Evolutionary conservation across 2,797 vertebrate genomes (phyloP).

Genomic region (Netta rufina): DNA sequence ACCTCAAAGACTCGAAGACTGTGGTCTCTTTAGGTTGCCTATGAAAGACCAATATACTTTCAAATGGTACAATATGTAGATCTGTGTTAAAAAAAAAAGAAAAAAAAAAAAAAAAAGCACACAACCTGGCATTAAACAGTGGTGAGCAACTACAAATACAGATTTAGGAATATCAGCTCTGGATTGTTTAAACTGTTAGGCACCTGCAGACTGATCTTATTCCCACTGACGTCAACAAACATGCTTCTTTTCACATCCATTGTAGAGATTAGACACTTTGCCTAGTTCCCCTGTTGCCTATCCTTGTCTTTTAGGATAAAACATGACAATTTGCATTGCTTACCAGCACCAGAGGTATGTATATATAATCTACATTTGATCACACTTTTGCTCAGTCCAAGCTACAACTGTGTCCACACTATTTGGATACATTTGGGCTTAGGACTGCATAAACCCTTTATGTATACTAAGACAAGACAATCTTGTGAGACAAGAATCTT

Average conservation of each 20-base stretch:
- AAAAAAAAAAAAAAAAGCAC: background rate
- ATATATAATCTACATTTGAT: background rate
- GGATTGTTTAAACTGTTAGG: background rate
- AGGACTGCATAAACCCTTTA: background rate
- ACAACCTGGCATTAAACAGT: background rate
- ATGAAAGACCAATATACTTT: background rate
- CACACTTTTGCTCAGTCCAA: background rate
- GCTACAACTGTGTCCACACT: background rate
- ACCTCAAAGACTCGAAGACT: background rate
- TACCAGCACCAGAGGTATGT: background rate
- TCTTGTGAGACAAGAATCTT: too few species aligned
- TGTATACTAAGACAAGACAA: background rate
- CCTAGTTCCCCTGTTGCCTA: background rate
- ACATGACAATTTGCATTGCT: background rate
- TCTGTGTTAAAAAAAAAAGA: background rate
- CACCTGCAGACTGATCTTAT: background rate
- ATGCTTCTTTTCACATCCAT: background rate
- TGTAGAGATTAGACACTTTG: background rate
- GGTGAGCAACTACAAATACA: background rate
- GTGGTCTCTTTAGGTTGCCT: background rate
- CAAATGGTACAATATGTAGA: background rate
- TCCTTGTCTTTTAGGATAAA: background rate
- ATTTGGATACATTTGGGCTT: background rate
- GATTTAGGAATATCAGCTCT: background rate
- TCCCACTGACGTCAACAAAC: background rate